Percentiles rank a stretch among this genome's conserved stretches.
Conservation (phyloP, 2,797 vertebrate genomes). For the Brachymystax lenok region DNA sequence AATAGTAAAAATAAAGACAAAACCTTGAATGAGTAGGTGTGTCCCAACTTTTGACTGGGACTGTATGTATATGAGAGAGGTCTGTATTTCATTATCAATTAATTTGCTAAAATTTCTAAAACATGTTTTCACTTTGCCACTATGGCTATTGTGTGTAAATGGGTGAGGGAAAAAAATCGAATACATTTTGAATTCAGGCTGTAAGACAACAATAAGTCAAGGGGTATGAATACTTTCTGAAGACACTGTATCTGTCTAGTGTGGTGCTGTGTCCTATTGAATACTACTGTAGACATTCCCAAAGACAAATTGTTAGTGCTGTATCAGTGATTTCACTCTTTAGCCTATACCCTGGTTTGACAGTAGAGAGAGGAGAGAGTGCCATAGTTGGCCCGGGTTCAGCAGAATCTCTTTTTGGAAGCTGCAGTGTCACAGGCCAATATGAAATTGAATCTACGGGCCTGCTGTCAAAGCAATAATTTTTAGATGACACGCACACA, state of each 20-base stretch:
- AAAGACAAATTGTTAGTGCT: background rate
- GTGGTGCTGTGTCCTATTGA: background rate
- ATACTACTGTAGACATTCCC: background rate
- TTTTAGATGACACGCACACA: constrained; percentile 7
- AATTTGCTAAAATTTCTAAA: too few species aligned
- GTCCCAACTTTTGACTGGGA: too few species aligned
- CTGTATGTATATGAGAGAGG: too few species aligned
- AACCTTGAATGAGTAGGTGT: too few species aligned
- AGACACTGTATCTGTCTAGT: background rate
- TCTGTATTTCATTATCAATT: too few species aligned
- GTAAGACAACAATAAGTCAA: too few species aligned
- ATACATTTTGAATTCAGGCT: too few species aligned
- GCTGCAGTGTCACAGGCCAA: background rate
- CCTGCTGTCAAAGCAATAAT: constrained; percentile 10
- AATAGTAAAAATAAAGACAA: too few species aligned
- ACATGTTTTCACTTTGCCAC: too few species aligned
- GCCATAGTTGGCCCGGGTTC: background rate
- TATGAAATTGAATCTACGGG: constrained; percentile 16
- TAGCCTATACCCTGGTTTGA: background rate
- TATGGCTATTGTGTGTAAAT: too few species aligned
- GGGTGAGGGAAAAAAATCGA: too few species aligned
- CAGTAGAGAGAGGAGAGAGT: constrained; percentile 1
- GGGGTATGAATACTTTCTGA: too few species aligned
- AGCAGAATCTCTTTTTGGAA: constrained; percentile 7
- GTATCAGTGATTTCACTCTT: background rate